These are phyloP conservation scores for Heliopora coerulea DNA, from an alignment of 92 coral and sea anemone species.

Conservation along the genomic window DNA sequence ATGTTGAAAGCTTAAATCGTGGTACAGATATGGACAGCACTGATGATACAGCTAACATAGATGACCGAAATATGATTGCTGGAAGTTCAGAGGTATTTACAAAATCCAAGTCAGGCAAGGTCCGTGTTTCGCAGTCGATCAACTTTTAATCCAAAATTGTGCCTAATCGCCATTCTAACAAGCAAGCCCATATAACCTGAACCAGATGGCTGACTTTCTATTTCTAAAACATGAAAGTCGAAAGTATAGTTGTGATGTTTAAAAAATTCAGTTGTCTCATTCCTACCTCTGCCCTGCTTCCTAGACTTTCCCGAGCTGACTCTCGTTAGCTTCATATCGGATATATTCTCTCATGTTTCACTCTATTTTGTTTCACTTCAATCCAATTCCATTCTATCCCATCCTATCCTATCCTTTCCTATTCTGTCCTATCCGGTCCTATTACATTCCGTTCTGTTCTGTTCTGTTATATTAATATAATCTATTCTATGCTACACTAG, in stretches of 20 bases:
- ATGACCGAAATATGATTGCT: constrained; percentile 51
- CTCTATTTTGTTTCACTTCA: not conserved
- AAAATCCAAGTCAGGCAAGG: too few species aligned
- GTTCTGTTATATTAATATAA: not conserved
- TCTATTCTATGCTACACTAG: not conserved
- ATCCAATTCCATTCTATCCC: not conserved
- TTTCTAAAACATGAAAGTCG: too few species aligned
- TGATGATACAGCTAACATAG: constrained; percentile 71
- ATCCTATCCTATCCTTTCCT: not conserved
- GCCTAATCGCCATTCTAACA: too few species aligned
- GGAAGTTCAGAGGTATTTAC: constrained; percentile 31
- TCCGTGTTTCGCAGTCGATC: too few species aligned
- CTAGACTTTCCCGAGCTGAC: too few species aligned
- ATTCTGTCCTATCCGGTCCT: not conserved
- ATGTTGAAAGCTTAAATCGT: constrained; percentile 78
- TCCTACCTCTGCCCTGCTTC: too few species aligned
- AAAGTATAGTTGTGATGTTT: too few species aligned
- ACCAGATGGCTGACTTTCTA: too few species aligned
- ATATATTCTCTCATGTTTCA: not conserved
- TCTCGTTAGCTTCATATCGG: too few species aligned
- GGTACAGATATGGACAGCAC: constrained; percentile 80
- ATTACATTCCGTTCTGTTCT: not conserved
- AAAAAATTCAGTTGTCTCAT: too few species aligned
- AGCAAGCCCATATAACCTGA: too few species aligned
- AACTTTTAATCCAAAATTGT: too few species aligned